phyloP scores from a whole-genome alignment of 2,888 invertebrate species.

The Aleiodes leptofemur region DNA sequence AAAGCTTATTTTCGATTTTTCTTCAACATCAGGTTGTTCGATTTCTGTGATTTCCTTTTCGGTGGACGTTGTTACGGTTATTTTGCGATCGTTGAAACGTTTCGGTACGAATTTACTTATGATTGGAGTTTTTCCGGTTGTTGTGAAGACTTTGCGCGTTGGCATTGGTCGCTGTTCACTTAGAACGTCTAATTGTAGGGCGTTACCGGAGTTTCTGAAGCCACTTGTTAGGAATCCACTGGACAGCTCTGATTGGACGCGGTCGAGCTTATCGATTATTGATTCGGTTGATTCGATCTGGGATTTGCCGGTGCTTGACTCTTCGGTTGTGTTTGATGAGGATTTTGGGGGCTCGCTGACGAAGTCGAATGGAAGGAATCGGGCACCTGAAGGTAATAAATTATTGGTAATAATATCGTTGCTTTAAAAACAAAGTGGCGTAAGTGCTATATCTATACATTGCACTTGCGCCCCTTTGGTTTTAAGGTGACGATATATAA shows the following conservation, averaged over 20 bases:
- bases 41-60: constrained; percentile 21
- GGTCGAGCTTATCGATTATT: constrained; percentile 89
- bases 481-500: too few species aligned
- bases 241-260: constrained; percentile 89
- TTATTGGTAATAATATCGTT: too few species aligned
- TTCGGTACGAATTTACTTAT: constrained; percentile 69
- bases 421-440: too few species aligned
- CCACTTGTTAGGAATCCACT: constrained; percentile 86
- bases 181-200: constrained; percentile 77
- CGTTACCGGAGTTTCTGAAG: constrained; percentile 83
- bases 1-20: constrained; percentile 43
- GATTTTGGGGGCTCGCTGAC: constrained; percentile 24
- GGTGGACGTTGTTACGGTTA: constrained; percentile 49
- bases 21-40: constrained; percentile 7
- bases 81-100: constrained; percentile 67
- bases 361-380: constrained; percentile 84
- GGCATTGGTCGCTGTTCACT: constrained; percentile 79
- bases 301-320: constrained; percentile 60
- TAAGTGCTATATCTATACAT: too few species aligned
- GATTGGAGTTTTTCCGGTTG: constrained; percentile 75
- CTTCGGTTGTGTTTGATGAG: constrained; percentile 16
- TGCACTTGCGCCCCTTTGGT: too few species aligned
- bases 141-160: constrained; percentile 76
- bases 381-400: constrained; percentile 77
- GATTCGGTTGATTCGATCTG: constrained; percentile 85